Base-by-base conservation (phyloP, 2,888 invertebrate genomes). In the Phengaris alcon region DNA sequence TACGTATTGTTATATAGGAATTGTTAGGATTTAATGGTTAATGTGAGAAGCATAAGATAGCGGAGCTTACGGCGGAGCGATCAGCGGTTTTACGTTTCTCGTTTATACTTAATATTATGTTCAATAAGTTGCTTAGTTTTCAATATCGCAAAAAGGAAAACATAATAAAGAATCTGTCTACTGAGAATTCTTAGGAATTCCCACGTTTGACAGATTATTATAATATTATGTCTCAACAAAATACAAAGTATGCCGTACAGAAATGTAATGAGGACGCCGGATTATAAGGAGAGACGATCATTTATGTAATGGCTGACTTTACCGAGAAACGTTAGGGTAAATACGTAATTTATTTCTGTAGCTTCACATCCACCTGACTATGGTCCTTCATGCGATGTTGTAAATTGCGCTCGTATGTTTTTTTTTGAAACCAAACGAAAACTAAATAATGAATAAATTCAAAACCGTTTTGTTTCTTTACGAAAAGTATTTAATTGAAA, bases 41-140 rank as follows among this genome's bases (percentile, higher is more conserved):
- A 78, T 79, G 79, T 81, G 79, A 78, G 76, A 74, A 57, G 10
- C 55, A 22, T 55, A 70, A 12, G 12, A 51, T 75, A 70, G 74
- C 68, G 74, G 70, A 75, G 64, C 55, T 35, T 46, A 46, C 13
- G 10, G 46, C 72, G 72, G 72, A 35, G 72, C 35, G 72, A 10
- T 15, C 35, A 72, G 72, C 52, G 72, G 51, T 51, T 70, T 51
- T 51, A 2, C 5, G 15, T 15, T 15, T 51, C 22, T 44, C 13
- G 6, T 12, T 52, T 52, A 52, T 3, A 35, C 35, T 52, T 12
- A 7, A 48, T 52, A 52, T 2, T 52, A 4, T 52, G 10, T 52
- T 12, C 3, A 3, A 52, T 12, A 52, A 12, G 12, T 35, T 35
- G 35, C 52, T 10, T 10, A 10, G 35, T 35, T 35, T 64, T 8